A percentile compares a stretch with the other conserved stretches of the same genome.
These are phyloP conservation scores for Malurus cyaneus DNA, from an alignment of 2,113 vertebrate species.

Conservation along the genomic window DNA sequence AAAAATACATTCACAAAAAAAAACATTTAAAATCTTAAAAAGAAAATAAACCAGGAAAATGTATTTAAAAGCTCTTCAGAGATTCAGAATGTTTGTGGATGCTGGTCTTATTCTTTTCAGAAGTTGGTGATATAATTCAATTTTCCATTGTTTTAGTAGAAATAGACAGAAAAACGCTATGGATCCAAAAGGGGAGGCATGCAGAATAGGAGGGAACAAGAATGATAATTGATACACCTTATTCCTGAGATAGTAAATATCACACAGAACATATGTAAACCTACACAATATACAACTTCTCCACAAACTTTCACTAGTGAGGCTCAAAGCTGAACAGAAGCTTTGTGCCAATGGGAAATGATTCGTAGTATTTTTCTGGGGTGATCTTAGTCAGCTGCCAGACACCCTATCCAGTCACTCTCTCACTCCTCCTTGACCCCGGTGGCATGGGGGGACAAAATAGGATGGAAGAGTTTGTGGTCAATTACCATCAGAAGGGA, in stretches of 20 bases:
- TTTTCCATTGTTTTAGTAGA: neutral
- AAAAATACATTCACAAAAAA: neutral
- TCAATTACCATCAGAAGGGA: neutral
- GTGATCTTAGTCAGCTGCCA: neutral
- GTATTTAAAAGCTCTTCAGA: neutral
- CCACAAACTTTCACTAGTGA: neutral
- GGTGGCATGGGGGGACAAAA: neutral
- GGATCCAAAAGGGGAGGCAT: neutral
- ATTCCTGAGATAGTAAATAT: neutral
- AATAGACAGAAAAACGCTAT: neutral
- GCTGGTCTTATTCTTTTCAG: neutral
- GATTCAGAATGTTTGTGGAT: neutral
- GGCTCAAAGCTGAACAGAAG: neutral
- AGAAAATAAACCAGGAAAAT: neutral
- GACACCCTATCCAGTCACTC: neutral
- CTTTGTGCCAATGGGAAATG: neutral
- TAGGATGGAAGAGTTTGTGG: neutral
- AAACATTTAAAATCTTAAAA: neutral
- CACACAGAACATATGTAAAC: neutral
- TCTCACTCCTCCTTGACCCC: fast-evolving
- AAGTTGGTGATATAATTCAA: neutral
- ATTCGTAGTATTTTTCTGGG: neutral
- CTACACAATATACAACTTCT: neutral
- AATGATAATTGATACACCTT: neutral
- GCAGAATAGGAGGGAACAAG: neutral